Conservation (phyloP, 1,140 invertebrate species). For the Apolygus lucorum region DNA sequence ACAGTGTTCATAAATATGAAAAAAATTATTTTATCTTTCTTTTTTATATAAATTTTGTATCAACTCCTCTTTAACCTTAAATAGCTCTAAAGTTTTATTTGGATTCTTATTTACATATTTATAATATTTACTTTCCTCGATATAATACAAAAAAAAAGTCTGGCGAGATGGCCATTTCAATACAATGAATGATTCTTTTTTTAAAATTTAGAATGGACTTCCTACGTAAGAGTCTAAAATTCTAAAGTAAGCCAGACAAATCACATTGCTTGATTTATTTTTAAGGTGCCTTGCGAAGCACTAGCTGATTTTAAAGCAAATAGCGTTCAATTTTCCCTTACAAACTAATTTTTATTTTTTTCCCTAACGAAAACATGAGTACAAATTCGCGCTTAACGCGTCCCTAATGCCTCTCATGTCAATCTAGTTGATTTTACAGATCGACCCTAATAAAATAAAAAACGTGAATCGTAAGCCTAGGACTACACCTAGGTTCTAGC, state of each 20-base stretch:
- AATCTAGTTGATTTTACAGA: no score
- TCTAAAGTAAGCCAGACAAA: conserved; percentile 5
- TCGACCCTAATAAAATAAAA: no score
- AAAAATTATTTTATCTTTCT: neutral
- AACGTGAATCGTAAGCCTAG: no score
- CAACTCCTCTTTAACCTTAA: neutral
- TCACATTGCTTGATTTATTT: conserved; percentile 11
- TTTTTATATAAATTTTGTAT: neutral
- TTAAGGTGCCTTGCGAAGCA: neutral
- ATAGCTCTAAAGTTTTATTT: neutral
- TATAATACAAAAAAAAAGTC: neutral
- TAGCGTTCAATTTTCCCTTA: neutral
- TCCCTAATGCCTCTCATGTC: no score
- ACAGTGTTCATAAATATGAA: conserved; percentile 1
- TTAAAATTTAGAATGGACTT: neutral
- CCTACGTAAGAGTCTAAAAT: neutral
- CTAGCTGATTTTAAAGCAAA: neutral
- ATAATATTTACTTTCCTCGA: neutral
- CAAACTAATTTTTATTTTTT: neutral
- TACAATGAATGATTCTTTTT: neutral
- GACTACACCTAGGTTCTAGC: no score
- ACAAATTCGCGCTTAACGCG: no score
- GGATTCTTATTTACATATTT: conserved; percentile 4
- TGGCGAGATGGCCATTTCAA: neutral
- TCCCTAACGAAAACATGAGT: no score